Percentiles rank a stretch among this genome's conserved stretches.
Conservation (phyloP, 2,797 vertebrate genomes). For the Lophotriccus pileatus region DNA sequence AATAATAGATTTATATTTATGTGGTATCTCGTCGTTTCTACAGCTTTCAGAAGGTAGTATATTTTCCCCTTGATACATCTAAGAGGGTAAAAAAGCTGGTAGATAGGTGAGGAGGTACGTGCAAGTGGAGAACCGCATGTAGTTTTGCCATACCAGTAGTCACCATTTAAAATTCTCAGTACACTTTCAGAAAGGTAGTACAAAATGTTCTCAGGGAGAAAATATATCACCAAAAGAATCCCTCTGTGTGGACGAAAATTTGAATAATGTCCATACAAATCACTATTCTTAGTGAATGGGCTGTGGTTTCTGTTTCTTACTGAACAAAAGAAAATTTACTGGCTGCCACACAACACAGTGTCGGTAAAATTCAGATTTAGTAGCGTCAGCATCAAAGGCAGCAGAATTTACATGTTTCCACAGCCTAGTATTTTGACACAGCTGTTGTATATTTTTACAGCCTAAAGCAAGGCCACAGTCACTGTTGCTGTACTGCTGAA, state of each 20-base stretch:
- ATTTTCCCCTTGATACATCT: neutral
- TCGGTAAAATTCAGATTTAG: slow-evolving; percentile 4
- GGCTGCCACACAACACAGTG: neutral
- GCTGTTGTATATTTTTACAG: neutral
- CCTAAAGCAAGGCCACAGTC: neutral
- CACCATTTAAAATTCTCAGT: neutral
- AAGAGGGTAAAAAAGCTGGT: neutral
- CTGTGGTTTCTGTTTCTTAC: slow-evolving; percentile 1
- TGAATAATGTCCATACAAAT: slow-evolving; percentile 1
- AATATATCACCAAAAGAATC: neutral
- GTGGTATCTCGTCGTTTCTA: neutral
- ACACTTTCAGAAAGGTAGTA: neutral
- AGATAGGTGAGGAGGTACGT: neutral
- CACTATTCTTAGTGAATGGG: neutral
- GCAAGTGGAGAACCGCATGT: neutral
- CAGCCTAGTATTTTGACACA: neutral
- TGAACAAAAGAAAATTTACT: slow-evolving; percentile 14
- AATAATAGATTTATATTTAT: neutral
- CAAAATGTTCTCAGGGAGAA: neutral
- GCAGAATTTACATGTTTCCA: neutral
- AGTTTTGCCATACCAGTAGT: neutral
- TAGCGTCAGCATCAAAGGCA: neutral
- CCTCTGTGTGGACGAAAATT: neutral
- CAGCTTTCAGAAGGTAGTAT: neutral
- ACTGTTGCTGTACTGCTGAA: neutral